Conservation (phyloP, 2,113 vertebrate genomes). For the Phaethon lepturus region DNA sequence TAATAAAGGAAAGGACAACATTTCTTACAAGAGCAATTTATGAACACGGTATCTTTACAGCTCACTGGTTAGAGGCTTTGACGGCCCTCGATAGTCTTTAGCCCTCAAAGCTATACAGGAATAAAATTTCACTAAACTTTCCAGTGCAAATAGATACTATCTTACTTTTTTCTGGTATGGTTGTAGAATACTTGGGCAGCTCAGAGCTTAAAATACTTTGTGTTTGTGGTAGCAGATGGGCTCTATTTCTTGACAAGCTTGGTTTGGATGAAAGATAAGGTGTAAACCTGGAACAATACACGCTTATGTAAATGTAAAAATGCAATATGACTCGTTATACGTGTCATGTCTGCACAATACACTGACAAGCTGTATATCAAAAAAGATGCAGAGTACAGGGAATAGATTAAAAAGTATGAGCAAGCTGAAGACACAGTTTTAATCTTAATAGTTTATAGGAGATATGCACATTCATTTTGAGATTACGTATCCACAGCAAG, state of each 20-base stretch:
- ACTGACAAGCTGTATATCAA: not conserved
- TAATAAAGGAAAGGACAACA: not conserved
- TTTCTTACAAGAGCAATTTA: not conserved
- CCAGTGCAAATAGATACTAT: not conserved
- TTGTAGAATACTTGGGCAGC: not conserved
- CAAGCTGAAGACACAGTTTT: not conserved
- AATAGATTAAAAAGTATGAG: not conserved
- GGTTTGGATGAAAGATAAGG: not conserved
- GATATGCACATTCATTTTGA: not conserved
- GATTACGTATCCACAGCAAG: not conserved
- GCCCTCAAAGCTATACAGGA: not conserved
- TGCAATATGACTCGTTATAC: not conserved
- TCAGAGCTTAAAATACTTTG: not conserved
- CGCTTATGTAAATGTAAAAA: not conserved
- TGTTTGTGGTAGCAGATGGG: not conserved
- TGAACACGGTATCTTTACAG: not conserved
- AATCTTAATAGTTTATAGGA: not conserved
- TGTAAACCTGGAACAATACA: not conserved
- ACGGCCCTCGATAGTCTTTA: not conserved
- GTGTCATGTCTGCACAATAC: not conserved
- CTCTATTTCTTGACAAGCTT: not conserved
- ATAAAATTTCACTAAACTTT: not conserved
- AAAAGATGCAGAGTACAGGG: not conserved
- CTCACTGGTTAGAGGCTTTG: not conserved
- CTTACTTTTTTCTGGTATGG: not conserved